Conservation (phyloP, 23 tunicate genomes). For the Ciona savignyi region DNA sequence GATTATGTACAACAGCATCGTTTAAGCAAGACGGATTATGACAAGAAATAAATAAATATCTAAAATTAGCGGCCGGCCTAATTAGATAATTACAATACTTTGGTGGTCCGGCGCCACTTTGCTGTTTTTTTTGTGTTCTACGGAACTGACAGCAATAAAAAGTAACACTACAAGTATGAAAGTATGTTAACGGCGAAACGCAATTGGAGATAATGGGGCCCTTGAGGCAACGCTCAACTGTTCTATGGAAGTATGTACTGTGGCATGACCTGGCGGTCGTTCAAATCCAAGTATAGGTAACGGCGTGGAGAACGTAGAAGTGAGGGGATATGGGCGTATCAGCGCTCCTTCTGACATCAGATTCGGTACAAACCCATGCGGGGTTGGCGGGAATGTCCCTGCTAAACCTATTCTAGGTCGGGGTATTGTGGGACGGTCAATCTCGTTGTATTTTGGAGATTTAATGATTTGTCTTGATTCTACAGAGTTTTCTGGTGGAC, state of each 20-base stretch:
- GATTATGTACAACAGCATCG: not conserved
- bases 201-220: conserved; percentile 37
- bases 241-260: conserved; percentile 11
- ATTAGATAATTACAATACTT: not conserved
- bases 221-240: conserved; percentile 11
- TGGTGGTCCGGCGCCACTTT: not conserved
- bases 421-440: not conserved
- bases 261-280: conserved; percentile 16
- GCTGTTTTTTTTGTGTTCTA: too few relatives aligned
- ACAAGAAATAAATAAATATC: not conserved
- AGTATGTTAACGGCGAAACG: conserved; percentile 9
- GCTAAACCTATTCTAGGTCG: not conserved
- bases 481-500: conserved; percentile 1
- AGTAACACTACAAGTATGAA: not conserved
- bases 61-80: not conserved
- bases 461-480: not conserved
- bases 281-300: not conserved
- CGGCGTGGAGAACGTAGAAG: not conserved
- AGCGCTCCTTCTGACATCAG: conserved; percentile 43
- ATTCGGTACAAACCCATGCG: conserved; percentile 36
- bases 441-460: not conserved
- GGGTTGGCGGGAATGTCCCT: not conserved
- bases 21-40: not conserved
- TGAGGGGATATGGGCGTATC: conserved; percentile 26
- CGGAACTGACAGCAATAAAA: not conserved